Evolutionary conservation across 1,140 invertebrate species (phyloP), one percentile per base, ranked within the genome.

Genomic region (Drosophila tristis): DNA sequence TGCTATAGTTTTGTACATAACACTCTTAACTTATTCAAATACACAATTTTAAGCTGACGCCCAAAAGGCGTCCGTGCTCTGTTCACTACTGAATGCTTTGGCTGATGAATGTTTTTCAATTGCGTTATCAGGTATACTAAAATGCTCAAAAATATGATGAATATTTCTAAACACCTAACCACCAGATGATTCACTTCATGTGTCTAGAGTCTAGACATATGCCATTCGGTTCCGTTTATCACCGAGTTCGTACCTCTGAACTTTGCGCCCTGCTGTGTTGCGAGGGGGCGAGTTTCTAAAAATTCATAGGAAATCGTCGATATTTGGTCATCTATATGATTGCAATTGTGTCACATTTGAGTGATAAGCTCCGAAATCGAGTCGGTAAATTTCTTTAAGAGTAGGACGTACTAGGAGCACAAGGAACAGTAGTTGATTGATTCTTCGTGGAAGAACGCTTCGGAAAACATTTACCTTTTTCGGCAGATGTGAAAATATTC

Each of bases 11-110:
- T 63, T 73, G 77, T 84, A 65, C 39, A 82, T 70, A 78, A 51
- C 57, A 29, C 53, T 43, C 25, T 62, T 81, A 72, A 87, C 16
- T 78, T 86, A 87, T 86, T 86, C 47, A 78, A 82, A 78, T 64
- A 81, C 49, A 87, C 43, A 56, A 66, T n/a, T 44, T n/a, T 57
- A 50, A 72, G 29, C 60, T 48, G 6, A 58, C 5, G 39, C 15
- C 7, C 4, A 53, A 55, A 25, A 39, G 25, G 39, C 45, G 15
- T 44, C 11, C 2, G 2, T 6, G 25, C 39, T 13, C 47, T 43
- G 11, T 2, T 42, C 56, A 20, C 2, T 45, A 70, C 58, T 48
- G n/a, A 39, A 25, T 35, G 71, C 56, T 59, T 43, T 15, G 9
- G n/a, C 1, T 11, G 5, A 13, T 39, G 13, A 39, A 68, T 48